phyloP scores from a whole-genome alignment of 2,888 invertebrate genomes.

The Melanophora roralis region DNA sequence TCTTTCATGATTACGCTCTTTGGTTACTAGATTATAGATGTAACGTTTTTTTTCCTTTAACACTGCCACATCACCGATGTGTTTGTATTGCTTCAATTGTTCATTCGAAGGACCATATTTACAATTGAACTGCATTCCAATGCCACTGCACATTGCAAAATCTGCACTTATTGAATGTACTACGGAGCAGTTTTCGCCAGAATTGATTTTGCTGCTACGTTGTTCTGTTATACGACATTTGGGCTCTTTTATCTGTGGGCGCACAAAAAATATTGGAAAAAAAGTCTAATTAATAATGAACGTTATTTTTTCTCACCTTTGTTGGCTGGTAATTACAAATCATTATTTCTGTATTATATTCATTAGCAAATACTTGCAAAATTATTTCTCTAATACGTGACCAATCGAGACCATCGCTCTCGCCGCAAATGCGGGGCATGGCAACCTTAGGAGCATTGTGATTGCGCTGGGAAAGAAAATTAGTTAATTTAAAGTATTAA shows the following conservation, averaged over 20 bases:
- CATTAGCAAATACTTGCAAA: conserved; percentile 69
- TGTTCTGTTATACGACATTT: conserved; percentile 75
- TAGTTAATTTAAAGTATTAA: too few relatives aligned
- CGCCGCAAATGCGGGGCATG: conserved; percentile 82
- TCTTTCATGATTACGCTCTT: conserved; percentile 78
- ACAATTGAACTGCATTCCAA: conserved; percentile 77
- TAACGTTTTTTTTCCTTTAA: conserved; percentile 77
- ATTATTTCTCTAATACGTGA: conserved; percentile 76
- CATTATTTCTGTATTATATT: conserved; percentile 70
- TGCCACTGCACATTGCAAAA: conserved; percentile 80
- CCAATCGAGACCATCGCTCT: conserved; percentile 81
- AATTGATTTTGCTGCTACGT: conserved; percentile 78
- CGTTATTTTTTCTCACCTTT: conserved; percentile 55
- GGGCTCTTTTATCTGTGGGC: conserved; percentile 65
- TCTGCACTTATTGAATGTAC: conserved; percentile 81
- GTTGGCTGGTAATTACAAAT: conserved; percentile 69
- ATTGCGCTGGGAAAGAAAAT: conserved; percentile 68
- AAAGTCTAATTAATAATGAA: background rate
- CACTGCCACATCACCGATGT: conserved; percentile 78
- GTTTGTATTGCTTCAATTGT: conserved; percentile 71
- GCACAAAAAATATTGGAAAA: background rate
- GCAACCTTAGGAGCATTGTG: conserved; percentile 79
- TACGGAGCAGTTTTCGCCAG: conserved; percentile 77
- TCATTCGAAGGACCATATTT: conserved; percentile 71
- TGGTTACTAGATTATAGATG: conserved; percentile 82